Base-by-base conservation (phyloP, 2,113 vertebrate species). In the Neopipo cinnamomea region DNA sequence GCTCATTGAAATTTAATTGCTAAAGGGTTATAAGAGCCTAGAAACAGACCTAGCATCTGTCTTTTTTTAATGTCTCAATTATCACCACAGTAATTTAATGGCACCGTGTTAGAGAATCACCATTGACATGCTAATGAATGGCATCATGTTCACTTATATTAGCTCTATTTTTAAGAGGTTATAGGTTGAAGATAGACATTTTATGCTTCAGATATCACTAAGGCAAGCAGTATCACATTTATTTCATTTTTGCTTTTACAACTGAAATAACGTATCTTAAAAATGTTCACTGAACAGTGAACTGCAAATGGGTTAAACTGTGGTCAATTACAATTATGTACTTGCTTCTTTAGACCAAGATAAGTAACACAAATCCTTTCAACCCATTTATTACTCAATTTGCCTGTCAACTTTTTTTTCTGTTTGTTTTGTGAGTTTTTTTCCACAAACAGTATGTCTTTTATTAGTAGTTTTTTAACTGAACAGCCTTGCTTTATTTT, bases 21-120 rank as follows among this genome's bases (percentile, higher is more conserved):
- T 95, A 94, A 97, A 97, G 90, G 93, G 77, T 97, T 97, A 94
- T 96, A 96, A 96, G 96, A 97, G 96, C 92, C 91, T 94, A 93
- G 94, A 88, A 97, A 96, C 89, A 96, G 94, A 80, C 90, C 71
- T 84, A 97, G 75, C 96, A 97, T 98, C 97, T 98, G 97, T 96
- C 96, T 97, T 96, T 95, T 98, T 97, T 97, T 96, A 97, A 95
- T 97, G 94, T 97, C 91, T 97, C 97, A 96, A 96, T 98, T 98
- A 98, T 96, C 97, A 97, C 94, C 91, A 85, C 85, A 91, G 96
- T 98, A 96, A 97, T 98, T 98, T 97, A 97, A 97, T 97, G 96
- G 76, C 87, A 97, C 81, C 6, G 1, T 97, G 94, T 94, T 95
- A 96, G 91, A 97, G 93, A 97, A 93, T 90, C 93, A 80, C 72